Evolutionary conservation across 1,140 invertebrate species (phyloP).

Genomic region (Drosophila biarmipes): DNA sequence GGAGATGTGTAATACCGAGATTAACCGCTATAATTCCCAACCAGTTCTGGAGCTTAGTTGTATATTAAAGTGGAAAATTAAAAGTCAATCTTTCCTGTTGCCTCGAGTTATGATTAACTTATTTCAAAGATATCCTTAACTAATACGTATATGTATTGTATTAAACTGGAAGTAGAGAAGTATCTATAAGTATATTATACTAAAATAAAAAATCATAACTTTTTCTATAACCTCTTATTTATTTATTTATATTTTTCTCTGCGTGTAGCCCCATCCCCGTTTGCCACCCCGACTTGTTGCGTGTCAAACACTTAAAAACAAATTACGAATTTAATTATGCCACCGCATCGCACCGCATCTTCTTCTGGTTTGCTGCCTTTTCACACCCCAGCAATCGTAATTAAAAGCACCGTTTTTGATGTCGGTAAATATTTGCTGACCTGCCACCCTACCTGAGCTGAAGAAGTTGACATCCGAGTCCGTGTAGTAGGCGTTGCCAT

Average conservation of each 20-base stretch:
- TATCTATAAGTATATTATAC: too few species aligned
- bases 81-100: too few species aligned
- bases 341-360: constrained; percentile 45
- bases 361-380: constrained; percentile 52
- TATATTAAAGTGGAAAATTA: too few species aligned
- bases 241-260: not conserved
- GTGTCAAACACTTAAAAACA: constrained; percentile 71
- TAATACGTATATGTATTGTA: too few species aligned
- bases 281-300: constrained; percentile 59
- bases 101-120: too few species aligned
- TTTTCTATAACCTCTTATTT: too few species aligned
- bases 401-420: constrained; percentile 74
- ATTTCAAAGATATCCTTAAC: too few species aligned
- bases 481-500: constrained; percentile 74
- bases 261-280: not conserved
- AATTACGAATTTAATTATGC: constrained; percentile 81
- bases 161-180: too few species aligned
- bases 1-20: too few species aligned
- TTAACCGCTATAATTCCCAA: too few species aligned
- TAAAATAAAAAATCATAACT: not conserved
- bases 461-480: constrained; percentile 83
- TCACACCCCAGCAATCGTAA: constrained; percentile 73
- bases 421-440: constrained; percentile 75
- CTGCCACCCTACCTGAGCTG: constrained; percentile 67
- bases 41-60: too few species aligned